phyloP scores from a whole-genome alignment of 2,113 vertebrate genomes.

The Platysteira castanea region DNA sequence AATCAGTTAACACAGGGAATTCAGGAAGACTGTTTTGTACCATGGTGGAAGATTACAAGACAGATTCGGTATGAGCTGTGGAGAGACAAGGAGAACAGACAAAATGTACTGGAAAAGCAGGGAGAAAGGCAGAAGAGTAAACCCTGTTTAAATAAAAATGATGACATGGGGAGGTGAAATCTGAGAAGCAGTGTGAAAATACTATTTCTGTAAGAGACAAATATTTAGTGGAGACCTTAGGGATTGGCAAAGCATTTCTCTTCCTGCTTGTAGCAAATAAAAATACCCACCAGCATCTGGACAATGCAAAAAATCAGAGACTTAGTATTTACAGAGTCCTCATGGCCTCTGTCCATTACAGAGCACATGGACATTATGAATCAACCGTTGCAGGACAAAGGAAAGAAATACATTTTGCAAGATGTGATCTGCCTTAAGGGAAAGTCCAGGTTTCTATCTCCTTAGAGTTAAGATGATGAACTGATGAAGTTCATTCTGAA shows the following conservation, averaged over 20 bases:
- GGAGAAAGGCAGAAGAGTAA: background rate
- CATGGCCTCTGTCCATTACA: too few species aligned
- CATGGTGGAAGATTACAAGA: background rate
- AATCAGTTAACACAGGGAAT: background rate
- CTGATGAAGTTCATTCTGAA: background rate
- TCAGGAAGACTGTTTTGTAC: background rate
- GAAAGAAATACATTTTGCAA: background rate
- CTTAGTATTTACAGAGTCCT: background rate
- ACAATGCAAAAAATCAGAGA: background rate
- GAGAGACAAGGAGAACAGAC: background rate
- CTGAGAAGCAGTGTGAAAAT: background rate
- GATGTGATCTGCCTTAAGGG: background rate
- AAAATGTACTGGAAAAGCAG: background rate
- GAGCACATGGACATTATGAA: background rate
- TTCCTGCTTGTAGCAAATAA: background rate
- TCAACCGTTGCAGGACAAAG: background rate
- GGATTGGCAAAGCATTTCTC: background rate
- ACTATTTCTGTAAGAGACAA: background rate
- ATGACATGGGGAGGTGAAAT: background rate
- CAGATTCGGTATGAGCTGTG: background rate
- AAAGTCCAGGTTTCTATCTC: background rate
- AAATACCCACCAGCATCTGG: background rate
- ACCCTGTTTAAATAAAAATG: background rate
- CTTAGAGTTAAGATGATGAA: background rate
- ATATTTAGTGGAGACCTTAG: background rate